Evolutionary conservation across 1,140 invertebrate species (phyloP).

Genomic region (Drosophila truncata): DNA sequence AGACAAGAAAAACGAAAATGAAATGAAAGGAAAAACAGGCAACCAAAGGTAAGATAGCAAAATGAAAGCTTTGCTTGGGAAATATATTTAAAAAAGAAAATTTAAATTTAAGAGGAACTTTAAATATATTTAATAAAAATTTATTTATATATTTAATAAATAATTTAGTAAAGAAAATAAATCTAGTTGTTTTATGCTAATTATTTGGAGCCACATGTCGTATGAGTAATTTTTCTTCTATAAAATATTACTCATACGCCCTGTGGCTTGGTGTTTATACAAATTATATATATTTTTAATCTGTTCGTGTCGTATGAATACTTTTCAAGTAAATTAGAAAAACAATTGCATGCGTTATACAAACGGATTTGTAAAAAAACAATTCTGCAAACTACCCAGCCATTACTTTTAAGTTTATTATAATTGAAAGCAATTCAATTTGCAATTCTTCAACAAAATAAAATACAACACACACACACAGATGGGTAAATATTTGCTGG

Average conservation of each 20-base stretch:
- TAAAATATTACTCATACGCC: slow-evolving; percentile 12
- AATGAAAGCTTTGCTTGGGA: not conserved
- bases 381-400: too few species aligned
- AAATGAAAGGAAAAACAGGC: slow-evolving; percentile 36
- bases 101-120: not conserved
- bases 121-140: not conserved
- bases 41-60: slow-evolving; percentile 27
- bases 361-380: not conserved
- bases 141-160: too few species aligned
- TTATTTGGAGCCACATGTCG: not conserved
- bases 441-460: not conserved
- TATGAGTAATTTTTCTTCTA: not conserved
- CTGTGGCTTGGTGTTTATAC: not conserved
- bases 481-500: slow-evolving; percentile 4
- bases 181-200: too few species aligned
- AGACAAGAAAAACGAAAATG: slow-evolving; percentile 33
- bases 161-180: too few species aligned
- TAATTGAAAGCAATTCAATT: slow-evolving; percentile 10
- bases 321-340: not conserved
- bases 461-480: not conserved
- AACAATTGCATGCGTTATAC: not conserved
- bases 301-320: not conserved
- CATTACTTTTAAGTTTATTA: not conserved
- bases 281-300: too few species aligned
- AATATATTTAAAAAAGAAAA: not conserved